Percentiles rank a stretch among this genome's conserved stretches.
These are phyloP conservation scores for Folsomia manolachei DNA, from an alignment of 2,888 invertebrate genomes.

Conservation along the genomic window DNA sequence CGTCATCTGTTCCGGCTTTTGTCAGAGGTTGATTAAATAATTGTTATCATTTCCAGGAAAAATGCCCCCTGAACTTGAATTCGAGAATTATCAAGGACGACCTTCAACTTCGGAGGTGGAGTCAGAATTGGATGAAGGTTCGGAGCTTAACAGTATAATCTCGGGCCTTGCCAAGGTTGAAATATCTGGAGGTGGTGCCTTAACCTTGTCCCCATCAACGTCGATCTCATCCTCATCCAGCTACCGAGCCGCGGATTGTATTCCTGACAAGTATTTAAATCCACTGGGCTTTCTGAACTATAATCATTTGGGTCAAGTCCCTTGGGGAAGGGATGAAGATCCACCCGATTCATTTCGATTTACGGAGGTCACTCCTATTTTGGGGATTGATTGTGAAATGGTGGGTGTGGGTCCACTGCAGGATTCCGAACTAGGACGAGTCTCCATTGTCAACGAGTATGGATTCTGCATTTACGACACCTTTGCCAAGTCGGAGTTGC, in stretches of 20 bases:
- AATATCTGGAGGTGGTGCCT: too few relatives aligned
- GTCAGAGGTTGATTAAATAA: neutral
- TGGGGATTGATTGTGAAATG: conserved; percentile 23
- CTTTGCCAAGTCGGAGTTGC: neutral
- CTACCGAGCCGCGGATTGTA: neutral
- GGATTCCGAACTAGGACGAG: neutral
- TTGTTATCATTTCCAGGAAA: too few relatives aligned
- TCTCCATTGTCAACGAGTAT: conserved; percentile 19
- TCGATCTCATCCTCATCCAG: neutral
- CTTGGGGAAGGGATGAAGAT: conserved; percentile 12
- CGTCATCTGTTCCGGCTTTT: neutral
- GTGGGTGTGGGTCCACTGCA: conserved; percentile 12
- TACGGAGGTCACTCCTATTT: neutral
- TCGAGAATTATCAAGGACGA: too few relatives aligned
- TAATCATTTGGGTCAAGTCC: conserved; percentile 7
- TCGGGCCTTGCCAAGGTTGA: neutral
- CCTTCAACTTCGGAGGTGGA: too few relatives aligned
- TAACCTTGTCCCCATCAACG: neutral
- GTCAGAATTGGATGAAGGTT: neutral
- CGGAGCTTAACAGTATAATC: neutral
- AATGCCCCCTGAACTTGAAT: neutral
- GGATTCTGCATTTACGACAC: conserved; percentile 16
- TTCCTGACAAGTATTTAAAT: conserved; percentile 15
- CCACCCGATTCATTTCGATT: neutral
- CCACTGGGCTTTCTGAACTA: conserved; percentile 14